These are phyloP conservation scores for Grus americana DNA, from an alignment of 2,113 vertebrate genomes.

Conservation along the genomic window DNA sequence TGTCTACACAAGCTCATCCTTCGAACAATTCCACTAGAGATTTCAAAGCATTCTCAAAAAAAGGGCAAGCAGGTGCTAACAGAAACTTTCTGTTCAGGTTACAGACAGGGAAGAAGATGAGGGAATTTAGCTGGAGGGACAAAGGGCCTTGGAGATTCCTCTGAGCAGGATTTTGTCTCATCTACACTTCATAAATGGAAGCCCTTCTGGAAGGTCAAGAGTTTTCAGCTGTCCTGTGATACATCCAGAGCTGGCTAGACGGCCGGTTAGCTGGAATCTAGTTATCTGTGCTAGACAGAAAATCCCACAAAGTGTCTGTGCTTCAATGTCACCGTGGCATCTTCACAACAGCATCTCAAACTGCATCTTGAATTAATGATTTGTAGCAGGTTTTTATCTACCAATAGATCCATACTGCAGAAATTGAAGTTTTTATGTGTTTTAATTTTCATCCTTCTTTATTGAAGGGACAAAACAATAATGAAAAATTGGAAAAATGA, in stretches of 20 bases:
- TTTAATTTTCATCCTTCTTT: constrained; percentile 38
- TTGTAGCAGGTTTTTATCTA: constrained; percentile 26
- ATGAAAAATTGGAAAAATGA: constrained; percentile 20
- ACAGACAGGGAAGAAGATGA: not conserved
- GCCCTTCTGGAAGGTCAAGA: not conserved
- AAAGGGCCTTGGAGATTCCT: not conserved
- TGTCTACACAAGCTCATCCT: not conserved
- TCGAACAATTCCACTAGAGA: not conserved
- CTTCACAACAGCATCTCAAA: not conserved
- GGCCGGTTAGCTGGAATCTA: not conserved
- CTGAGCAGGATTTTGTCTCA: not conserved
- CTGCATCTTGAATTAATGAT: not conserved
- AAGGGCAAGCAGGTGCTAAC: not conserved
- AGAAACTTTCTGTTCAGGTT: not conserved
- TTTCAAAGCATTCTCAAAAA: not conserved
- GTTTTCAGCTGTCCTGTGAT: not conserved
- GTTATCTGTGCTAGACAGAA: not conserved
- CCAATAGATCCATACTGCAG: not conserved
- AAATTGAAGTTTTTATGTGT: constrained; percentile 1
- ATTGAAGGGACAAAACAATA: constrained; percentile 11
- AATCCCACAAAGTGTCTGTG: not conserved
- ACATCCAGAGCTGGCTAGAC: not conserved
- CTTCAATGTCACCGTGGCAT: not conserved
- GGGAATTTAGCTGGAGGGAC: not conserved
- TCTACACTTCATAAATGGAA: not conserved